A percentile compares a stretch with the other conserved stretches of the same genome.
Conservation (phyloP, 2,797 vertebrate genomes). For the Myotis pilosus region DNA sequence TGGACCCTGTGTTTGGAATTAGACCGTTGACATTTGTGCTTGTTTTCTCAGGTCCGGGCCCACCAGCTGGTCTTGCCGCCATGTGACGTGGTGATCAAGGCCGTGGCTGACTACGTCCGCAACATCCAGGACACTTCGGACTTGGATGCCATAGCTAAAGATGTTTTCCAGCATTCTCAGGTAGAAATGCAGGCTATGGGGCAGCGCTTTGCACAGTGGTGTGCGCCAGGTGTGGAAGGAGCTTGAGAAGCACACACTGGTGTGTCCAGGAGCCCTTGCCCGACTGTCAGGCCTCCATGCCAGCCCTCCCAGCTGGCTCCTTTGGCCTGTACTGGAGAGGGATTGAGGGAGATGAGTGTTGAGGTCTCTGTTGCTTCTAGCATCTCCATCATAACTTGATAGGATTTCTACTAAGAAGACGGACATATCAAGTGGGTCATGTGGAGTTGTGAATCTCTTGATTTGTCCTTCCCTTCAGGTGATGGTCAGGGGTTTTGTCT, state of each 20-base stretch:
- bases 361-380: background rate
- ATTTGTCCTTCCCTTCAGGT: background rate
- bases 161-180: slow-evolving; percentile 97
- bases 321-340: background rate
- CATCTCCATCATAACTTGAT: background rate
- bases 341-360: background rate
- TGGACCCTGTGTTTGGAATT: background rate
- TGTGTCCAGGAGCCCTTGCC: background rate
- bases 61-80: slow-evolving; percentile 97
- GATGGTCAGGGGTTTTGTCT: background rate
- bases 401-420: background rate
- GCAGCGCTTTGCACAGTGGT: fast-evolving
- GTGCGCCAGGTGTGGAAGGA: background rate
- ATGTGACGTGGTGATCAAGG: slow-evolving; percentile 96
- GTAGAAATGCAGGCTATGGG: slow-evolving; percentile 77
- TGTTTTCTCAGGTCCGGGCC: slow-evolving; percentile 90
- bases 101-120: slow-evolving; percentile 94
- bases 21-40: background rate
- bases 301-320: background rate
- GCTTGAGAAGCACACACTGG: background rate
- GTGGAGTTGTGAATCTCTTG: background rate
- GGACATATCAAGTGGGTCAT: background rate
- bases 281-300: background rate
- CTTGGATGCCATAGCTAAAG: slow-evolving; percentile 94
- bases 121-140: slow-evolving; percentile 91